phyloP scores from a whole-genome alignment of 2,797 vertebrate species.

The Phrynocephalus guinanensis region DNA sequence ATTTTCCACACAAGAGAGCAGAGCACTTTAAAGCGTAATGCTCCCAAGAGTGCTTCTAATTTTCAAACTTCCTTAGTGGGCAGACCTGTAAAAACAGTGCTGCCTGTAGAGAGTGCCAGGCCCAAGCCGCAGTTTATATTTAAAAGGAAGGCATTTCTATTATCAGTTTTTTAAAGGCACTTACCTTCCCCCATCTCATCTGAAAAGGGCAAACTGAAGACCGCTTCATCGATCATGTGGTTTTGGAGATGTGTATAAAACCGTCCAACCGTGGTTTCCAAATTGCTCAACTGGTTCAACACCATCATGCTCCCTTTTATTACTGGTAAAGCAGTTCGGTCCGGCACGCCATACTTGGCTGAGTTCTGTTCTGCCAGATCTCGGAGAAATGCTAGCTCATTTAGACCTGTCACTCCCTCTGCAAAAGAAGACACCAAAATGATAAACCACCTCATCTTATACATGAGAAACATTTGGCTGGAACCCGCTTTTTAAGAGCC shows the following conservation, averaged over 20 bases:
- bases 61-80: background rate
- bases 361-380: conserved; percentile 97
- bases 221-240: conserved; percentile 94
- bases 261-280: conserved; percentile 94
- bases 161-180: conserved; percentile 18
- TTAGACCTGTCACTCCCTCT: conserved; percentile 96
- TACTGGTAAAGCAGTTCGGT: conserved; percentile 84
- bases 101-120: background rate
- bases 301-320: conserved; percentile 99
- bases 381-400: conserved; percentile 94
- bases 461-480: background rate
- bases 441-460: background rate
- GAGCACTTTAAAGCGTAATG: background rate
- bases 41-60: background rate
- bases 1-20: background rate
- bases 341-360: conserved; percentile 87
- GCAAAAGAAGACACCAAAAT: conserved; percentile 39
- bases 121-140: rapidly evolving
- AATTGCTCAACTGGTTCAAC: conserved; percentile 96
- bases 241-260: conserved; percentile 99
- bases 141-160: background rate
- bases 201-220: conserved; percentile 94
- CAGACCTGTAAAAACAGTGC: background rate
- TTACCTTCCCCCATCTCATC: conserved; percentile 97
- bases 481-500: background rate